Evolutionary conservation across 2,797 vertebrate species (phyloP).

Genomic region (Prunella strophiata): DNA sequence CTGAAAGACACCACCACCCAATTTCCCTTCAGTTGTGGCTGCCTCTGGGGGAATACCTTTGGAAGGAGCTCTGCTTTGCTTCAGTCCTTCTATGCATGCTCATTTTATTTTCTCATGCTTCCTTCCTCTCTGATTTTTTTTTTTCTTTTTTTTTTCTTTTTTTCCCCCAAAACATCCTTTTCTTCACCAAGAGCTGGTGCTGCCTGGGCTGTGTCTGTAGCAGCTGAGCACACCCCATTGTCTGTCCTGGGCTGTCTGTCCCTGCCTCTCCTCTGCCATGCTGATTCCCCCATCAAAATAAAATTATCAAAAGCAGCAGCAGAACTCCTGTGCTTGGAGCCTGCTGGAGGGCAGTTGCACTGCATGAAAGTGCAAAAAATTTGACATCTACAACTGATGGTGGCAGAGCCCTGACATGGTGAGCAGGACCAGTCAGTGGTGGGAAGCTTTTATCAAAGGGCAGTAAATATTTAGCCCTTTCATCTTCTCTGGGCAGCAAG

Average conservation of each 20-base stretch:
- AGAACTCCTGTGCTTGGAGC: background rate
- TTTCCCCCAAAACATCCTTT: background rate
- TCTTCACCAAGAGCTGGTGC: background rate
- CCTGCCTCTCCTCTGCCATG: background rate
- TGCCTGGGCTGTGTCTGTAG: background rate
- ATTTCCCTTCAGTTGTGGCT: background rate
- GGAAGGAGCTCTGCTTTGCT: background rate
- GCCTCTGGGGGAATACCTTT: background rate
- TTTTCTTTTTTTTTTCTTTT: background rate
- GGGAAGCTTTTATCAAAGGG: background rate
- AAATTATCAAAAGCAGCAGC: background rate
- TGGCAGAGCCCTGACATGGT: background rate
- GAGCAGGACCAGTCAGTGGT: background rate
- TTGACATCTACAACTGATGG: fast-evolving
- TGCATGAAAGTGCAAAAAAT: background rate
- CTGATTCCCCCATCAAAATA: background rate
- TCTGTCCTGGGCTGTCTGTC: background rate
- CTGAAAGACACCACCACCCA: background rate
- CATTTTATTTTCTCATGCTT: background rate
- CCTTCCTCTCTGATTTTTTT: background rate
- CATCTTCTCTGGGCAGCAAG: background rate
- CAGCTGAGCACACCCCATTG: background rate
- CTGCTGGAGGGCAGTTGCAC: background rate
- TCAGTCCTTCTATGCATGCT: background rate
- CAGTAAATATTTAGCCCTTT: background rate